These are phyloP conservation scores for Opisthocomus hoazin DNA, from an alignment of 2,113 vertebrate genomes.

Conservation along the genomic window DNA sequence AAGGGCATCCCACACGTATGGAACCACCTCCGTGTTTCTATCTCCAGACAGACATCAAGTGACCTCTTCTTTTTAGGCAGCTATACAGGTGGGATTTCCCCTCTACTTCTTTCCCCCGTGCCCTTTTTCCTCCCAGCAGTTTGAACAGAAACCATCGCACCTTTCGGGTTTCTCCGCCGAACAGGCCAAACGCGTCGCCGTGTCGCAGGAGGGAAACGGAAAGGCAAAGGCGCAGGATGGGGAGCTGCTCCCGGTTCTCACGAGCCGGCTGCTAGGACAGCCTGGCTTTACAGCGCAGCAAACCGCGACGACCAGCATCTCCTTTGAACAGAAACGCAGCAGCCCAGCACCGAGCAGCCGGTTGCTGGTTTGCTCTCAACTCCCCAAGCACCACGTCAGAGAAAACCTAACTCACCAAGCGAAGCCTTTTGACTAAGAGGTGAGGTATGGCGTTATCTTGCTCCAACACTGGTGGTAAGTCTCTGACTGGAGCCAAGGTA, in stretches of 20 bases:
- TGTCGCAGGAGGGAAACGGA: background rate
- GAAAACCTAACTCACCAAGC: background rate
- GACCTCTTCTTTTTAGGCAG: background rate
- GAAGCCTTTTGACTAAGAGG: background rate
- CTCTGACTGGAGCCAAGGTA: background rate
- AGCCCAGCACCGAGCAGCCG: background rate
- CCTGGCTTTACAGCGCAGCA: background rate
- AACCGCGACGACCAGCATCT: background rate
- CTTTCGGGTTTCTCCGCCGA: background rate
- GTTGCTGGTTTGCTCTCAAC: background rate
- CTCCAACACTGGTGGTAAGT: background rate
- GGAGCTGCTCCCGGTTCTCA: background rate
- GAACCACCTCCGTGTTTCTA: background rate
- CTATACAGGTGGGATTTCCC: background rate
- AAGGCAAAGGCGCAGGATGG: accelerated
- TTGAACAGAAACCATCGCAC: background rate
- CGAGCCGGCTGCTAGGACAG: background rate
- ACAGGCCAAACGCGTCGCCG: background rate
- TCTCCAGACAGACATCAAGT: background rate
- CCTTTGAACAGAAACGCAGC: background rate
- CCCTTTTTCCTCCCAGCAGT: background rate
- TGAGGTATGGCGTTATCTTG: background rate
- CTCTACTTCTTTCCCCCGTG: background rate
- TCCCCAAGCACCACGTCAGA: accelerated
- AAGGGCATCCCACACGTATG: background rate